phyloP scores from a whole-genome alignment of 2,113 vertebrate genomes.

The Mastomys natalensis region DNA sequence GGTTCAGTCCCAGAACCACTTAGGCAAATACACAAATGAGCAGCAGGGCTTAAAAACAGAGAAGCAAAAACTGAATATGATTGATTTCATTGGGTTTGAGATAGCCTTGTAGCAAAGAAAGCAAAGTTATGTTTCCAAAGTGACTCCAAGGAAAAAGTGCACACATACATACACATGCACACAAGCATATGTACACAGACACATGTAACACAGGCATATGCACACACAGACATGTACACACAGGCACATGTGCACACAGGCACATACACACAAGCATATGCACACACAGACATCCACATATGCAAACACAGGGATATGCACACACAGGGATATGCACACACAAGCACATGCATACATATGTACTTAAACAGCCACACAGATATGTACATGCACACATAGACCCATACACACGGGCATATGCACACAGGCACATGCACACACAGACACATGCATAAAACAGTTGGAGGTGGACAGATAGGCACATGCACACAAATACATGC shows the following conservation, averaged over 20 bases:
- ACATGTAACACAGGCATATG: not conserved
- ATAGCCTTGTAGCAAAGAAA: not conserved
- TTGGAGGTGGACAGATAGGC: too few relatives aligned
- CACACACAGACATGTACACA: not conserved
- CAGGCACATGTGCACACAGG: not conserved
- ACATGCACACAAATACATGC: too few relatives aligned
- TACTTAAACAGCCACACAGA: too few relatives aligned
- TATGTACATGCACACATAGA: too few relatives aligned
- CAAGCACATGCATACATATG: too few relatives aligned
- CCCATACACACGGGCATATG: too few relatives aligned
- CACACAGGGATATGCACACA: too few relatives aligned
- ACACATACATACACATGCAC: not conserved
- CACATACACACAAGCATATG: not conserved
- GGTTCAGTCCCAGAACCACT: not conserved
- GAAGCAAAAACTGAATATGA: not conserved
- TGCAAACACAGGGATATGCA: too few relatives aligned
- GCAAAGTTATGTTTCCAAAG: not conserved
- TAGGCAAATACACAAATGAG: not conserved
- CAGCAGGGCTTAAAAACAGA: not conserved
- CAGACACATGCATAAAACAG: not conserved
- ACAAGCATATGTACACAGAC: not conserved
- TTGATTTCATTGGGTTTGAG: not conserved
- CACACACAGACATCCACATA: too few relatives aligned
- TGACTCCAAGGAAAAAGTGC: not conserved
- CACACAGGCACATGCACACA: too few relatives aligned